Evolutionary conservation across 2,888 invertebrate genomes (phyloP).

Genomic region (Selenia dentaria): DNA sequence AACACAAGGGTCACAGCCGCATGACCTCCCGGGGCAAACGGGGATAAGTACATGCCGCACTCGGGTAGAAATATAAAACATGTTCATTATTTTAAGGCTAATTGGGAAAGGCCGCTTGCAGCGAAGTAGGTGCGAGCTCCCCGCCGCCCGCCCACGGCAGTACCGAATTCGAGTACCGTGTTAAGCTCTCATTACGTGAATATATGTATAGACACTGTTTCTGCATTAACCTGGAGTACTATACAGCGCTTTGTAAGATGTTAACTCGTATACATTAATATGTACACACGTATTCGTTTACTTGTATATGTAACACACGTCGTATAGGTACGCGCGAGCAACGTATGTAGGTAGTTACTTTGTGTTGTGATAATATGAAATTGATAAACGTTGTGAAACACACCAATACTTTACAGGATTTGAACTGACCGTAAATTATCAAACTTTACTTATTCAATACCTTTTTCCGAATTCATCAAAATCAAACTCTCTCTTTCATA

Average conservation of each 20-base stretch:
- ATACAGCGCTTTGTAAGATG: slow-evolving; percentile 50
- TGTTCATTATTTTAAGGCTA: slow-evolving; percentile 85
- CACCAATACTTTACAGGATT: no score
- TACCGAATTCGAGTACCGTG: slow-evolving; percentile 70
- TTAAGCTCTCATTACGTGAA: slow-evolving; percentile 72
- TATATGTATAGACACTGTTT: slow-evolving; percentile 75
- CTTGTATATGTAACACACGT: neutral
- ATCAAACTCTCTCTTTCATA: slow-evolving; percentile 37
- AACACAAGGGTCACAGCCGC: slow-evolving; percentile 63
- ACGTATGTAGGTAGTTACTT: no score
- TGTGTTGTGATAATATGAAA: neutral
- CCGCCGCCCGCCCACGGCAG: slow-evolving; percentile 74
- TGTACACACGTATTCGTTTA: neutral
- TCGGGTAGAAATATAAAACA: slow-evolving; percentile 83
- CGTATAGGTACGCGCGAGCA: neutral
- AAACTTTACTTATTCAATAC: neutral
- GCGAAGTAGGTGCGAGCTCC: slow-evolving; percentile 71
- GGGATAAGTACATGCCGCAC: slow-evolving; percentile 79
- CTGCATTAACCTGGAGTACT: slow-evolving; percentile 76
- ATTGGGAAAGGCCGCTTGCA: slow-evolving; percentile 82
- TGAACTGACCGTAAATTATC: no score
- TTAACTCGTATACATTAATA: slow-evolving; percentile 18
- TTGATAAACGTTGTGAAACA: neutral
- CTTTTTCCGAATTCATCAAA: slow-evolving; percentile 4
- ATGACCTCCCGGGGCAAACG: slow-evolving; percentile 80